Evolutionary conservation across 2,888 invertebrate species (phyloP), one percentile per base, ranked within the genome.

Genomic region (Folsomia candida): DNA sequence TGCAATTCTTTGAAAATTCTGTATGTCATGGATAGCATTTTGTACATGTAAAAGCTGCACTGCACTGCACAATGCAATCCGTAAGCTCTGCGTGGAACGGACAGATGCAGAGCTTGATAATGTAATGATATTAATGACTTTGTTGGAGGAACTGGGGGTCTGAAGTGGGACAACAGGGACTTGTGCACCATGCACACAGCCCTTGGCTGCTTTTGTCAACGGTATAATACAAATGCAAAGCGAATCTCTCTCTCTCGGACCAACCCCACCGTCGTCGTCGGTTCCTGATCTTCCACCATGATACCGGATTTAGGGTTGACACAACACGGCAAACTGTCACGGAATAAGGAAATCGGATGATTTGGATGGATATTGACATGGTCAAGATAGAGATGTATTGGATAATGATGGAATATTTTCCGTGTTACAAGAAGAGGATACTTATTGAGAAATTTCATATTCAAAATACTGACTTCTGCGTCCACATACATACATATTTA

Each of bases 51-150:
- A n/a, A n/a, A n/a, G n/a, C n/a, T n/a, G n/a, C n/a, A n/a, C n/a
- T n/a, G n/a, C n/a, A n/a, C n/a, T 37, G 37, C 14, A 37, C 37
- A 37, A 37, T 37, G 37, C 14, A 4, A 37, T 37, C 37, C n/a
- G 37, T 37, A 37, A 37, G 37, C 37, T 9, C 4, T 37, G 37
- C 37, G 37, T 37, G 37, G 37, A 37, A 64, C 3, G 64, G 64
- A 64, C 64, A 64, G 64, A 64, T 64, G 64, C 64, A 64, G 22
- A 51, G 14, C 51, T 51, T 64, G 64, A 51, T 64, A 51, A 62
- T 62, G 57, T 20, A 29, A 64, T 64, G 64, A 51, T 37, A 37
- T 37, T 37, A 37, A 37, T 37, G 37, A 37, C 37, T 37, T 37
- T 37, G 37, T 37, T 14, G 6, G 37, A 37, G 37, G 37, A 37